phyloP scores from a whole-genome alignment of 2,797 vertebrate species.

The Phataginus tricuspis region DNA sequence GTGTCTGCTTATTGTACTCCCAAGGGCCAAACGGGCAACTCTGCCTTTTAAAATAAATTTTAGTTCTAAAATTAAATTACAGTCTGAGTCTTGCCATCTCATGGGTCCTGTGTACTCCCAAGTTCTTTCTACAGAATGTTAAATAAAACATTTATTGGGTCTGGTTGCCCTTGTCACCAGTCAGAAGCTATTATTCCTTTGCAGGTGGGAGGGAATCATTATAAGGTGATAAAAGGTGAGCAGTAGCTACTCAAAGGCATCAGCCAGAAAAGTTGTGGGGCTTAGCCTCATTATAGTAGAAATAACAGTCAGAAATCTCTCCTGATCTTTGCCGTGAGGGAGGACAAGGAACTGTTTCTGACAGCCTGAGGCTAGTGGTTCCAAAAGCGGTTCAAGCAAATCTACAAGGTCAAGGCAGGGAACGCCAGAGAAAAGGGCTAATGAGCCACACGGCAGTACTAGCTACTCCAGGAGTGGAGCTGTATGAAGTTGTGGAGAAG shows the following conservation, averaged over 20 bases:
- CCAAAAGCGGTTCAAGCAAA: background rate
- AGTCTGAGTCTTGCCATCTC: slow-evolving; percentile 40
- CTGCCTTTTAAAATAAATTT: slow-evolving; percentile 66
- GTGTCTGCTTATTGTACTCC: slow-evolving; percentile 67
- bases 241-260: background rate
- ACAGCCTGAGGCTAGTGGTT: background rate
- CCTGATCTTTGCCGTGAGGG: background rate
- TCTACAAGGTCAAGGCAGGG: slow-evolving; percentile 11
- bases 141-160: slow-evolving; percentile 50
- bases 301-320: background rate
- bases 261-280: background rate
- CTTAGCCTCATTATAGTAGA: background rate
- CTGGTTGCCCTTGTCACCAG: background rate
- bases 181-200: background rate
- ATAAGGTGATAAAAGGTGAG: background rate
- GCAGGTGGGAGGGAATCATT: background rate
- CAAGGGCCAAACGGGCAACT: slow-evolving; percentile 38
- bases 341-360: background rate
- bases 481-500: background rate
- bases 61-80: slow-evolving; percentile 68
- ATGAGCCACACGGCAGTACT: background rate
- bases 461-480: background rate
- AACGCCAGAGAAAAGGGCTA: background rate
- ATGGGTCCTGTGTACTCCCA: background rate
- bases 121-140: slow-evolving; percentile 60